Evolutionary conservation across 2,888 invertebrate species (phyloP).

Genomic region (Phyllotreta cruciferae): DNA sequence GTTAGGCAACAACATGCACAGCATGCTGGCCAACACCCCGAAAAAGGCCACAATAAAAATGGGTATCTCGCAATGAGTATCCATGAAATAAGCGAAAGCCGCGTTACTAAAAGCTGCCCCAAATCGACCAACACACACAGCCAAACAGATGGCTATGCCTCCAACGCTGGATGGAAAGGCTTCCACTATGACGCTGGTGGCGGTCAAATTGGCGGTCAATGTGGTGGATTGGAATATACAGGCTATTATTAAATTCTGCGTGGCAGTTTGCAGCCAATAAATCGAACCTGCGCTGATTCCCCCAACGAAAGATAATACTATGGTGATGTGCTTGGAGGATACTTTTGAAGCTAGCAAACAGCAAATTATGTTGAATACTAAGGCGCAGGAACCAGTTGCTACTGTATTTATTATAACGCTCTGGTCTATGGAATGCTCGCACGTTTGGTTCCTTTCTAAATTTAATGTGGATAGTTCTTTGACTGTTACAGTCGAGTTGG

Average conservation of each 20-base stretch:
- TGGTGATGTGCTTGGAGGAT: constrained; percentile 52
- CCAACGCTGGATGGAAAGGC: constrained; percentile 60
- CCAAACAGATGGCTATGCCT: constrained; percentile 70
- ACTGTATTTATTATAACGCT: constrained; percentile 72
- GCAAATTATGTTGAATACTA: constrained; percentile 69
- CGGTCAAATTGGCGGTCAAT: constrained; percentile 61
- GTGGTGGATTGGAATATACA: constrained; percentile 63
- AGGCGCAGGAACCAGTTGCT: constrained; percentile 70
- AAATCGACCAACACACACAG: constrained; percentile 69
- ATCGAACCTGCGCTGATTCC: constrained; percentile 67
- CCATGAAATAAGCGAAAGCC: constrained; percentile 69
- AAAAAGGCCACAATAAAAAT: constrained; percentile 68
- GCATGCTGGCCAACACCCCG: constrained; percentile 57
- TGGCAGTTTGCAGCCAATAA: constrained; percentile 65
- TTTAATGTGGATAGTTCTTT: constrained; percentile 56
- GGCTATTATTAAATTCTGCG: constrained; percentile 66
- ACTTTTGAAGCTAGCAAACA: constrained; percentile 64
- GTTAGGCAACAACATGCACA: constrained; percentile 57
- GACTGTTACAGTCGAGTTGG: constrained; percentile 62
- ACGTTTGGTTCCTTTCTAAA: constrained; percentile 49
- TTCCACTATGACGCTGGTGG: constrained; percentile 56
- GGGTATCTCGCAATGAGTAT: constrained; percentile 69
- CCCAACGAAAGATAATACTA: constrained; percentile 61
- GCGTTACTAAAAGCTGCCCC: constrained; percentile 72
- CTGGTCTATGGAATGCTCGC: constrained; percentile 66